phyloP scores from a whole-genome alignment of 2,113 vertebrate genomes.

The Leucopsar rothschildi region DNA sequence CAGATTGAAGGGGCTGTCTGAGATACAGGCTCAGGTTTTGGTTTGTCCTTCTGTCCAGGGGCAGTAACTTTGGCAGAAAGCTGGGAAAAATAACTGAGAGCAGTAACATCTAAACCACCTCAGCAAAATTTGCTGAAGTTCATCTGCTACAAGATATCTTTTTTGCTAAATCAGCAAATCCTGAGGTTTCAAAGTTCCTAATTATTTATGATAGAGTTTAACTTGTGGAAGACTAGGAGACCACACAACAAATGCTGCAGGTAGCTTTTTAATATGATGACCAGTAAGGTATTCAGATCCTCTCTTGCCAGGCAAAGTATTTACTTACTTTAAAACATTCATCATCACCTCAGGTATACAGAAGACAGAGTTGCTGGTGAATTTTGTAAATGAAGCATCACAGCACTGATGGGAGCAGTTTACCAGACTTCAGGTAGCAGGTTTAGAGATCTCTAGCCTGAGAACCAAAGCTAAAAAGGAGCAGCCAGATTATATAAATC shows the following conservation, averaged over 20 bases:
- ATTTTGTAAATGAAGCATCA: background rate
- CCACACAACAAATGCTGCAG: background rate
- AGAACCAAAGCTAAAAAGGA: background rate
- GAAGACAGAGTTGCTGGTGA: background rate
- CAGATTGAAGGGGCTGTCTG: background rate
- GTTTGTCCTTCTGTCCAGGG: background rate
- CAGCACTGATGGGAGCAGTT: background rate
- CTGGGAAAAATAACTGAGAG: background rate
- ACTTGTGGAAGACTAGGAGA: background rate
- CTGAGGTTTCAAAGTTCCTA: background rate
- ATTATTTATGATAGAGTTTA: background rate
- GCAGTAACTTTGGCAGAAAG: background rate
- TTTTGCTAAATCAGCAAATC: background rate
- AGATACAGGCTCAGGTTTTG: background rate
- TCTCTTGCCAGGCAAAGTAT: background rate
- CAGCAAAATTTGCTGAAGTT: slow-evolving; percentile 1
- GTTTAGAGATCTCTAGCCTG: background rate
- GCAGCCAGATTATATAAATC: background rate
- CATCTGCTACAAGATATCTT: background rate
- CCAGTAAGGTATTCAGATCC: background rate
- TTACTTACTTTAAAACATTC: background rate
- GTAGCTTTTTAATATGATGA: background rate
- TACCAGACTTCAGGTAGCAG: background rate
- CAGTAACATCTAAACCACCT: background rate
- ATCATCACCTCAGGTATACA: background rate